These are phyloP conservation scores for Bimastos eiseni DNA, from an alignment of 2,888 invertebrate genomes.

Conservation along the genomic window DNA sequence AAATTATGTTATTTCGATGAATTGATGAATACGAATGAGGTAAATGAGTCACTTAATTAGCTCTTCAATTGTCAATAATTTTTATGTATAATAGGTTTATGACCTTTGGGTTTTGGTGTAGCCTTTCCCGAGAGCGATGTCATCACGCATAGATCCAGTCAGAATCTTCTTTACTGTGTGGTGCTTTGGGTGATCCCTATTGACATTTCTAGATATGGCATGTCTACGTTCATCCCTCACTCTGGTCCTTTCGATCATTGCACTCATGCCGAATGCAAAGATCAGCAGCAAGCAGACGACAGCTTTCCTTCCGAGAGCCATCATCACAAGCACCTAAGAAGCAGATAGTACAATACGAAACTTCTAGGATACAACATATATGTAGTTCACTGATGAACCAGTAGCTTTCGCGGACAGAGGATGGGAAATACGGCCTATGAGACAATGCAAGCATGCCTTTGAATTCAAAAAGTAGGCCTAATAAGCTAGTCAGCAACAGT, in stretches of 20 bases:
- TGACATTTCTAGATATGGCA: background rate
- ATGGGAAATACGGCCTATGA: no score
- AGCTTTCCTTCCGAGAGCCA: conserved; percentile 1
- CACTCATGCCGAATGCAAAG: background rate
- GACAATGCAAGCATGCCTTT: no score
- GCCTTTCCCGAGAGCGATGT: background rate
- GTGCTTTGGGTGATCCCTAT: background rate
- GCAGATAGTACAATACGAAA: background rate
- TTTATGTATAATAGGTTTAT: no score
- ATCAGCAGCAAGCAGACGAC: background rate
- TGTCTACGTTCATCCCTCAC: background rate
- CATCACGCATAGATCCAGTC: background rate
- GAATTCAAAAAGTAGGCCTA: no score
- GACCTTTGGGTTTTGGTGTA: background rate
- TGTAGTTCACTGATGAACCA: background rate
- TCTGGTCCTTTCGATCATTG: background rate
- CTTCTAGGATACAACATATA: background rate
- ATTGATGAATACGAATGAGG: no score
- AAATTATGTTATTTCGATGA: no score
- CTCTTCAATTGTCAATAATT: no score
- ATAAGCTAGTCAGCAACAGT: no score
- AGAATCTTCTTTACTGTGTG: background rate
- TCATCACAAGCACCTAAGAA: background rate
- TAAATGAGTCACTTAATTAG: no score
- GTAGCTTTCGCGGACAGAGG: background rate